phyloP scores from a whole-genome alignment of 2,113 vertebrate species.

The Peucedramus taeniatus region DNA sequence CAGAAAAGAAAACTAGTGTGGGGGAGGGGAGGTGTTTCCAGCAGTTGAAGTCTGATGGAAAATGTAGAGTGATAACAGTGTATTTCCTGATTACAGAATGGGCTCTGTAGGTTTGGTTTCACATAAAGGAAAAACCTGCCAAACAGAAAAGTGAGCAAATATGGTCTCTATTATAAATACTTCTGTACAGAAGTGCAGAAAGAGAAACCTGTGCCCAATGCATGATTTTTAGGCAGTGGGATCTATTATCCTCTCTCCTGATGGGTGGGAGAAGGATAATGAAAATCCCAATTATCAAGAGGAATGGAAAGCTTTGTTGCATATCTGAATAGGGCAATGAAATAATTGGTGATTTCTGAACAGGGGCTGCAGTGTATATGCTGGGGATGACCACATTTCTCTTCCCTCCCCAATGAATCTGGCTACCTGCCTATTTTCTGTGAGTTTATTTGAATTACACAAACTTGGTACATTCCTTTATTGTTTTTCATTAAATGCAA shows the following conservation, averaged over 20 bases:
- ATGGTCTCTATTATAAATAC: conserved; percentile 58
- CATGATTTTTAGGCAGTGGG: conserved; percentile 11
- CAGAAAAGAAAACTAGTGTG: neutral
- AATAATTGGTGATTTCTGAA: conserved; percentile 22
- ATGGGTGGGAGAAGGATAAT: conserved; percentile 15
- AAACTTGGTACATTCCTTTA: conserved; percentile 48
- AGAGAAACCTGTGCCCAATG: conserved; percentile 5
- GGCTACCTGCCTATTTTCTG: conserved; percentile 34
- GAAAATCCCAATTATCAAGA: conserved; percentile 43
- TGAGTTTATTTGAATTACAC: conserved; percentile 51
- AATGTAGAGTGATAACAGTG: conserved; percentile 1
- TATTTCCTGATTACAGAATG: conserved; percentile 38
- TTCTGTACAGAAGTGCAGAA: conserved; percentile 39
- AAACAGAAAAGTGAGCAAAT: conserved; percentile 61
- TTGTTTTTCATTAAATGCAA: conserved; percentile 50
- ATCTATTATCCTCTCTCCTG: conserved; percentile 46
- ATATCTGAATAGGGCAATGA: neutral
- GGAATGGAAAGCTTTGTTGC: neutral
- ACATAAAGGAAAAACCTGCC: conserved; percentile 18
- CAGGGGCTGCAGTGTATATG: neutral
- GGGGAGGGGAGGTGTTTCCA: neutral
- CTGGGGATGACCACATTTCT: neutral
- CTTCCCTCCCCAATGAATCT: neutral
- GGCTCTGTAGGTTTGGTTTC: conserved; percentile 29
- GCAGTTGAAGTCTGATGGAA: conserved; percentile 4